Evolutionary conservation across 2,113 vertebrate species (phyloP), one percentile per base, ranked within the genome.

Genomic region (Notarius lentiginosus): DNA sequence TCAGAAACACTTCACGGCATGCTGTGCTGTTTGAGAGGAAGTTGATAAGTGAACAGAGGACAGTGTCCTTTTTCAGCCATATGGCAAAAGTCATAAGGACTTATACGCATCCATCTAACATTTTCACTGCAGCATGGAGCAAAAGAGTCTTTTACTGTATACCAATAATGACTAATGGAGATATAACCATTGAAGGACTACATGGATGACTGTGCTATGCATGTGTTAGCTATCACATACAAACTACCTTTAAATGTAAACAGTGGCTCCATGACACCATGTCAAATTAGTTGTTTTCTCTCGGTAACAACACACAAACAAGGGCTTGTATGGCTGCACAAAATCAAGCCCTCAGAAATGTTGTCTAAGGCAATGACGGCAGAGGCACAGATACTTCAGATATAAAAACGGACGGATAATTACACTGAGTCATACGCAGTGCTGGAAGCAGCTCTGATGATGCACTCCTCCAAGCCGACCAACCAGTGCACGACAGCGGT

Each of bases 171-270:
- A 73, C 84, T 58, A 86, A 84, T 2, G 77, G 68, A 68, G 8
- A 86, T 22, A 73, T 41, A 84, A 68, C 75, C 56, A n/a, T 77
- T 85, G 56, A 68, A 85, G 81, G 80, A 34, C 66, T 82, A 84
- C 66, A 77, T 18, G 18, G 15, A 68, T 34, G 49, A 9, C 30
- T 61, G 83, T 61, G 63, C 20, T 34, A 27, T 34, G 20, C 27
- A 68, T 41, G 34, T 8, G 55, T 56, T 8, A 24, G 7, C 68
- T 68, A 34, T 77, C 53, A 90, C 90, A 91, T 89, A 90, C 75
- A 87, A 92, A 92, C 93, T 87, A 90, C 92, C 93, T 94, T 93
- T 89, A 84, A 41, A 79, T 81, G 89, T 91, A 81, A 47, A 51
- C 51, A 24, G 63, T 55, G 53, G 9, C 73, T 60, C 53, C 79